A percentile compares a stretch with the other conserved stretches of the same genome.
Conservation (phyloP, 2,797 vertebrate species). For the Sebastes vulpes region DNA sequence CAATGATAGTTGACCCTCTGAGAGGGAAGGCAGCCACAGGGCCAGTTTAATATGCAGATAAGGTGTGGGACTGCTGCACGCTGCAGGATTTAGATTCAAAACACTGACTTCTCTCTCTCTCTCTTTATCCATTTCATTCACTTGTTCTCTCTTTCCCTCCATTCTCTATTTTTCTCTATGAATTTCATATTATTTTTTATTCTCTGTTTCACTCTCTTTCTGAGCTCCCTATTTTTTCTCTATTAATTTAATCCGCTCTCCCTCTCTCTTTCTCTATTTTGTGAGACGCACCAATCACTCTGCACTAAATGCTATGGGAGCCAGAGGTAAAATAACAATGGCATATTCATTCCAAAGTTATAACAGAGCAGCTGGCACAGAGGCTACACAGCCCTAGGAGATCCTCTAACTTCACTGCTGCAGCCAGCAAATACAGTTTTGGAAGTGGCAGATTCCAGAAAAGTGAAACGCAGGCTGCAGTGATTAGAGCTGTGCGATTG, state of each 20-base stretch:
- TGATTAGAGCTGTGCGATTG: constrained; percentile 47
- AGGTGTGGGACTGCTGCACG: constrained; percentile 59
- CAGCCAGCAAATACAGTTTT: constrained; percentile 46
- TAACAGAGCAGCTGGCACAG: constrained; percentile 61
- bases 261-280: constrained; percentile 32
- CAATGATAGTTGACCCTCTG: constrained; percentile 76
- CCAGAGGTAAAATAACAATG: constrained; percentile 75
- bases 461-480: constrained; percentile 28
- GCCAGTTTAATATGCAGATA: constrained; percentile 81
- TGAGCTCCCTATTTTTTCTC: constrained; percentile 40
- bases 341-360: constrained; percentile 58
- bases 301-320: constrained; percentile 67
- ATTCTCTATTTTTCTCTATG: constrained; percentile 37
- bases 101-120: constrained; percentile 26
- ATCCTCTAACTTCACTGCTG: constrained; percentile 47
- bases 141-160: constrained; percentile 11
- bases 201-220: constrained; percentile 24
- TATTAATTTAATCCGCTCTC: constrained; percentile 50
- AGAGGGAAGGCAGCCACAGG: constrained; percentile 69
- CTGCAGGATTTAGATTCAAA: constrained; percentile 66
- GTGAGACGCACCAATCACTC: constrained; percentile 61
- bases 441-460: constrained; percentile 38
- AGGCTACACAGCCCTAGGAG: constrained; percentile 51
- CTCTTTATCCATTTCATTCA: constrained; percentile 38
- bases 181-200: constrained; percentile 55